These are phyloP conservation scores for Piprites chloris DNA, from an alignment of 2,113 vertebrate genomes.

Conservation along the genomic window DNA sequence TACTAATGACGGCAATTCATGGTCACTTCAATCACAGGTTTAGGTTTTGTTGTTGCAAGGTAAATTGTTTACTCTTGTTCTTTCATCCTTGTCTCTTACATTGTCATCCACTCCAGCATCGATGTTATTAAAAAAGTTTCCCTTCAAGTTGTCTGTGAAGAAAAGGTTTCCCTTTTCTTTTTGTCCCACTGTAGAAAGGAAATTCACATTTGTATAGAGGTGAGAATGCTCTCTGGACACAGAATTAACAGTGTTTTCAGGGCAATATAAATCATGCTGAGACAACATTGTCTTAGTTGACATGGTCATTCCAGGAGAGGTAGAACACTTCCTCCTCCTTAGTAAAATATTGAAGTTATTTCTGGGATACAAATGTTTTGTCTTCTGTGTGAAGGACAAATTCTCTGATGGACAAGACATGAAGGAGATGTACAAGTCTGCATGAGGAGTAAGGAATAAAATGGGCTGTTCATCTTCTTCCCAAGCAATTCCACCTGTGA, in stretches of 20 bases:
- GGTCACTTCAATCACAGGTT: not conserved
- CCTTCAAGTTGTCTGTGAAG: not conserved
- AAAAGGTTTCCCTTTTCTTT: not conserved
- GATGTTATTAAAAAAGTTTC: not conserved
- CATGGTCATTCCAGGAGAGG: not conserved
- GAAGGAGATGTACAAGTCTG: not conserved
- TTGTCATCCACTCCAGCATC: not conserved
- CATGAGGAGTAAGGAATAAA: not conserved
- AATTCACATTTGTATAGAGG: not conserved
- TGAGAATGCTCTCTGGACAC: not conserved
- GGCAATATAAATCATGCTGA: not conserved
- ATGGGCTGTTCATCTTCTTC: not conserved
- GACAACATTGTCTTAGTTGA: not conserved
- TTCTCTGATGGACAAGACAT: accelerated
- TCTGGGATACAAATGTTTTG: not conserved
- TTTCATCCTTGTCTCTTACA: not conserved
- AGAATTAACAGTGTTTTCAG: not conserved
- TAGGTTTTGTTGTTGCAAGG: not conserved
- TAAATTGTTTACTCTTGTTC: conserved; percentile 1
- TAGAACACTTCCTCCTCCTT: not conserved
- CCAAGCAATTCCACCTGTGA: accelerated
- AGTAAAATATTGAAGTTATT: not conserved
- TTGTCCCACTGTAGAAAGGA: not conserved
- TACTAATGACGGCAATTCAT: conserved; percentile 40
- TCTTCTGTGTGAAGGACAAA: not conserved